Evolutionary conservation across 2,113 vertebrate species (phyloP).

Genomic region (Micronycteris hirsuta): DNA sequence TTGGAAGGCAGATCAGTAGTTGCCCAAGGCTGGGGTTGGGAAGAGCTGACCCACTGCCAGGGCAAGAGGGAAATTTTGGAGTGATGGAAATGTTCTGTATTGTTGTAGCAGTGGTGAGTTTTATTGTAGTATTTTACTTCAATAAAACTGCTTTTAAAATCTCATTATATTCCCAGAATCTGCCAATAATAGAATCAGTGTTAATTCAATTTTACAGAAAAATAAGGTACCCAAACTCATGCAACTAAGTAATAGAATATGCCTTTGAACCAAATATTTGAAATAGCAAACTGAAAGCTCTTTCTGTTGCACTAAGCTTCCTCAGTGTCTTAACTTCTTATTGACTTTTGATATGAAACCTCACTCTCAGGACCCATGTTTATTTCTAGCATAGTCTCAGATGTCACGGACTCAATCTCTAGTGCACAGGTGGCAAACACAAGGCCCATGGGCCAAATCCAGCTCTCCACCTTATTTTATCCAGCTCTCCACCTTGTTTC

Average conservation of each 20-base stretch:
- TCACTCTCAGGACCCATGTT: no score
- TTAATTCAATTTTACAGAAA: background rate
- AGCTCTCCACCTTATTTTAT: no score
- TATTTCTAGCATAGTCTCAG: background rate
- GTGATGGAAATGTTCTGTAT: background rate
- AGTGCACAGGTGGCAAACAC: no score
- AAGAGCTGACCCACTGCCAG: no score
- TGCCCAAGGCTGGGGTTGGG: rapidly evolving
- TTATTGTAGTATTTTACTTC: background rate
- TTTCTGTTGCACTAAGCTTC: background rate
- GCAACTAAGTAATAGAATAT: background rate
- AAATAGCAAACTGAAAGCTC: background rate
- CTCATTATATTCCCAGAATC: background rate
- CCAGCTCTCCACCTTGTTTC: no score
- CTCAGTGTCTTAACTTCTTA: background rate
- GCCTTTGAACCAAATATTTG: background rate
- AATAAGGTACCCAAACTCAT: background rate
- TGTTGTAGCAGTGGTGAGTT: background rate
- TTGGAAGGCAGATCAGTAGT: background rate
- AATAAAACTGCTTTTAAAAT: background rate
- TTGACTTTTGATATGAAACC: no score
- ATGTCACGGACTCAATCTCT: background rate
- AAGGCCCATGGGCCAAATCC: no score
- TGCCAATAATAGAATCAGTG: background rate
- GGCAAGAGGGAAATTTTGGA: background rate